Evolutionary conservation across 2,888 invertebrate genomes (phyloP), one percentile per base, ranked within the genome.

Genomic region (Archaeoteleia sp.): DNA sequence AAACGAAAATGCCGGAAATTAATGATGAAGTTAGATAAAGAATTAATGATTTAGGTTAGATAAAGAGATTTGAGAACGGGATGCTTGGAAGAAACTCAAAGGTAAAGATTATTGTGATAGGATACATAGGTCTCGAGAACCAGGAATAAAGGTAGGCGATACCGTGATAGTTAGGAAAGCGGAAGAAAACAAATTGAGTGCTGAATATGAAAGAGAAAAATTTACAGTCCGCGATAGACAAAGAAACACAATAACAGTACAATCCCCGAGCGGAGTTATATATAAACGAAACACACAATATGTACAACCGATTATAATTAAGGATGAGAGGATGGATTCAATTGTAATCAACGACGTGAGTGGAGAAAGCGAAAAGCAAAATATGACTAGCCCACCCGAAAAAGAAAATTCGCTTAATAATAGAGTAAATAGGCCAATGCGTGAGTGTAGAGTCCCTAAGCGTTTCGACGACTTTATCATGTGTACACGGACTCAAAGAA

Each of bases 141-240:
- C 17, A 4, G 10, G 14, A 5, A 13, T 49, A 4, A 29, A 37
- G 3, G 27, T 23, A 32, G 42, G 58, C 2, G 58, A 60, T 23
- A 13, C 34, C 7, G 48, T 58, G 1, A 9, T 58, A n/a, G n/a
- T 58, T 7, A 17, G 40, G 8, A 39, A 58, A 32, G 20, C 40
- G 3, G 17, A 39, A 30, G 12, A 40, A 17, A 48, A 58, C 14
- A 67, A 67, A 25, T 30, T 57, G 2, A 49, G 39, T 1, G 37
- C 62, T 6, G 30, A 40, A 14, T 67, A 14, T 17, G 45, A 32
- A 7, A 3, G 32, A 7, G 29, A 12, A 5, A 35, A 54, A 25
- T 32, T 34, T 30, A 20, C 5, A 15, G 48, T 62, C 1, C 25
- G 27, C 15, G 14, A 43, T 7, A 53, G 42, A 35, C 7, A 42